Conservation (phyloP, 2,113 vertebrate genomes). For the Notiomystis cincta region DNA sequence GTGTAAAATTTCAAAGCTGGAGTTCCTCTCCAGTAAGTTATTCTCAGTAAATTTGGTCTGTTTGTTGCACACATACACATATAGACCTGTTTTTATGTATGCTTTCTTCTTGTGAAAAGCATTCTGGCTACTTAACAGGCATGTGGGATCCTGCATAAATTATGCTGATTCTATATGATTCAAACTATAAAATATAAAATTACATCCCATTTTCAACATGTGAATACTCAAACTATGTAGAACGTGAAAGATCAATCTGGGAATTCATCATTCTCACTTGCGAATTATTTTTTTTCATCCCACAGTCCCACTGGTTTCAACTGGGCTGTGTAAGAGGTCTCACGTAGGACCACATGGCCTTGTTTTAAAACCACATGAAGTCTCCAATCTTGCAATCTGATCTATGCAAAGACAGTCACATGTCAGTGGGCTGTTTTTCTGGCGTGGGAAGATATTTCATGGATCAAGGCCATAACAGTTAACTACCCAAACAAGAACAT, state of each 20-base stretch:
- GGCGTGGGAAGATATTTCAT: neutral
- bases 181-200: slow-evolving; percentile 28
- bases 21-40: neutral
- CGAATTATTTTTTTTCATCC: neutral
- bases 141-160: slow-evolving; percentile 52
- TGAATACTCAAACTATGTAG: neutral
- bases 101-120: neutral
- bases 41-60: slow-evolving; percentile 13
- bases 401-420: neutral
- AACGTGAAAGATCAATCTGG: neutral
- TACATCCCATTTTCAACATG: slow-evolving; percentile 15
- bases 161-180: slow-evolving; percentile 35
- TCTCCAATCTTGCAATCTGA: neutral
- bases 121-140: slow-evolving; percentile 26
- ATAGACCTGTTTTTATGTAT: slow-evolving; percentile 1
- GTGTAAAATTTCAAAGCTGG: neutral
- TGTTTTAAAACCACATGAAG: neutral
- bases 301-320: neutral
- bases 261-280: neutral
- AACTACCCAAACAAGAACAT: neutral
- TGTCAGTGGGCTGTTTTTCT: neutral
- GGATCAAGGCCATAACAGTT: neutral
- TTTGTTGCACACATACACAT: slow-evolving; percentile 1
- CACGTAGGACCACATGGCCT: neutral
- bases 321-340: neutral